Evolutionary conservation across 1,140 invertebrate genomes (phyloP), one percentile per base, ranked within the genome.

Genomic region (Tenebrio molitor): DNA sequence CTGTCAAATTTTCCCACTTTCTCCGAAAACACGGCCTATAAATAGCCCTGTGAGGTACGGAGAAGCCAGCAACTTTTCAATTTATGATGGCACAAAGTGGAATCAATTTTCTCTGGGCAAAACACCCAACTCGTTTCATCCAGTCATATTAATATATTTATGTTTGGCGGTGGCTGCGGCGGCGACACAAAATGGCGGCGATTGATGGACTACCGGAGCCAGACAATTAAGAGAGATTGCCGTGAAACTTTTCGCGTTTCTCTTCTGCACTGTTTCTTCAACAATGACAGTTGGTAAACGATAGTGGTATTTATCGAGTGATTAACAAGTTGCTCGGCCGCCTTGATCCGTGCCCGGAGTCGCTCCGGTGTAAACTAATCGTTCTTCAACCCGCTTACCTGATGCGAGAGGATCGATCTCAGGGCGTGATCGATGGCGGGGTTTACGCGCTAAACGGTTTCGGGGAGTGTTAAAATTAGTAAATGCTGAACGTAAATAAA

Each of bases 231-330:
- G 17, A 50, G 44, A 50, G 17, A 50, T 50, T 50, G 44, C 44
- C n/a, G 23, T 29, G 12, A 29, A 58, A 58, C n/a, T 58, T 58
- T 58, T 29, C 50, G 12, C 50, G 50, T 58, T 58, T 58, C 23
- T 50, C 44, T 50, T 17, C 44, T 8, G 25, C 8, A 8, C 25
- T 8, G 25, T 50, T 50, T 17, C 21, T 29, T 25, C 23, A 29
- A 25, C 17, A 66, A 66, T 66, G 64, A 66, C 64, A 66, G 64
- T 44, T 15, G 36, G 64, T 42, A 41, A 66, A 66, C 64, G 64
- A 66, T 66, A 42, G 34, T 66, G 36, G 64, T 66, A 66, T 66
- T 66, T 66, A 66, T 66, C 64, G 36, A 44, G 64, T 66, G 39
- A 66, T 66, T 66, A 66, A 66, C 64, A 66, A 66, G 64, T 66